phyloP scores from a whole-genome alignment of 1,140 invertebrate species.

The Drosophila bocqueti region DNA sequence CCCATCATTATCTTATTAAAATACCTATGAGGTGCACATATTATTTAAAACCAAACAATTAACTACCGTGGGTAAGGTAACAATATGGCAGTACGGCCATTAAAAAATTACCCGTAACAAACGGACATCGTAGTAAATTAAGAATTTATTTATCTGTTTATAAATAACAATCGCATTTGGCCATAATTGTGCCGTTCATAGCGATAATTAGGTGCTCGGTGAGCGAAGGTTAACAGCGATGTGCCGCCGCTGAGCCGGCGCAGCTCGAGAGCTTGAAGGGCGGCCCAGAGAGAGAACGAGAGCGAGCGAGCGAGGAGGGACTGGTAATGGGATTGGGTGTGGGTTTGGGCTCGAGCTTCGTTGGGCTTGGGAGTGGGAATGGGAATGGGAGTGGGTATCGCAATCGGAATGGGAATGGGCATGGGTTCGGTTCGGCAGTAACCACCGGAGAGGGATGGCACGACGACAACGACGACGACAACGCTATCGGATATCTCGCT shows the following conservation, averaged over 20 bases:
- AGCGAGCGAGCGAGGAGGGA: constrained; percentile 1
- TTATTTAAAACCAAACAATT: constrained; percentile 8
- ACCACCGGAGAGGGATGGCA: constrained; percentile 36
- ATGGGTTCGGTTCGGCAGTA: constrained; percentile 5
- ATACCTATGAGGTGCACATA: neutral
- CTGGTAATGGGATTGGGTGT: constrained; percentile 15
- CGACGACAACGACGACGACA: constrained; percentile 6
- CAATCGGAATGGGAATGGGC: neutral
- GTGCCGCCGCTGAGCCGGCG: constrained; percentile 26
- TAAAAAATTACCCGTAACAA: constrained; percentile 5
- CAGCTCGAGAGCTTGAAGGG: constrained; percentile 25
- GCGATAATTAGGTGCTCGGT: constrained; percentile 75
- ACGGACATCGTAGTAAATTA: constrained; percentile 28
- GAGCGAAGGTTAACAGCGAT: constrained; percentile 49
- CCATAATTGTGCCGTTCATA: constrained; percentile 72
- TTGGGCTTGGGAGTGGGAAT: constrained; percentile 2
- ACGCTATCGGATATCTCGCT: constrained; percentile 39
- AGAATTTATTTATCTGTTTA: constrained; percentile 47
- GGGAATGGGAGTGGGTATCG: neutral
- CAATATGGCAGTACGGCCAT: neutral
- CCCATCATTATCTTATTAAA: constrained; percentile 5
- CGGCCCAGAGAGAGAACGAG: constrained; percentile 5
- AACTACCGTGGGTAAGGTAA: constrained; percentile 5
- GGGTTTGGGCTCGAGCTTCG: constrained; percentile 6
- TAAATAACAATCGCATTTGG: constrained; percentile 69